phyloP scores from a whole-genome alignment of 2,113 vertebrate genomes.

The Promerops cafer region DNA sequence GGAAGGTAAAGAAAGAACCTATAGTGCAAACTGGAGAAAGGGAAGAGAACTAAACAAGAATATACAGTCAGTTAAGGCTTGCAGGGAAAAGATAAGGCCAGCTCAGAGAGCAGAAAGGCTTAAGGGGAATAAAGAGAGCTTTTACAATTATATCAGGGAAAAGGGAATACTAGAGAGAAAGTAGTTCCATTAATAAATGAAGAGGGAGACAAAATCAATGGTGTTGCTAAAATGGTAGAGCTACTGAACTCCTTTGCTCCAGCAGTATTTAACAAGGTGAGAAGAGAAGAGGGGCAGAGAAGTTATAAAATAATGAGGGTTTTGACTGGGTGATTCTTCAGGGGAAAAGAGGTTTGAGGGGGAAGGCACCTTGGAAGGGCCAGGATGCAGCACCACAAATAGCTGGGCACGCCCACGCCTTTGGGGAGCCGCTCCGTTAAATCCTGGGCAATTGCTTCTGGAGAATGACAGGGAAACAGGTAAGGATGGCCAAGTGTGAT shows the following conservation, averaged over 20 bases:
- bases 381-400: not conserved
- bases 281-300: conserved; percentile 38
- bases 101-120: conserved; percentile 67
- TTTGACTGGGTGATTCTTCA: conserved; percentile 26
- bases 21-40: conserved; percentile 55
- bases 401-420: not conserved
- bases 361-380: not conserved
- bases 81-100: conserved; percentile 64
- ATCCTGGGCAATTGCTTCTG: not conserved
- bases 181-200: conserved; percentile 72
- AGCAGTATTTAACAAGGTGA: conserved; percentile 61
- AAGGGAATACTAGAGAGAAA: conserved; percentile 72
- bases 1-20: conserved; percentile 40
- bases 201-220: conserved; percentile 75
- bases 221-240: conserved; percentile 69
- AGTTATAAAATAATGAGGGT: conserved; percentile 72
- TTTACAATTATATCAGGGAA: conserved; percentile 72
- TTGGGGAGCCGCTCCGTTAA: fast-evolving
- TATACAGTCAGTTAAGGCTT: conserved; percentile 64
- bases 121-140: conserved; percentile 65
- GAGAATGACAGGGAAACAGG: not conserved
- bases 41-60: conserved; percentile 60
- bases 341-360: not conserved
- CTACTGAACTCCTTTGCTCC: conserved; percentile 64
- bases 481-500: not conserved